Evolutionary conservation across 2,888 invertebrate genomes (phyloP), one percentile per base, ranked within the genome.

Genomic region (Physocephala rufipes): DNA sequence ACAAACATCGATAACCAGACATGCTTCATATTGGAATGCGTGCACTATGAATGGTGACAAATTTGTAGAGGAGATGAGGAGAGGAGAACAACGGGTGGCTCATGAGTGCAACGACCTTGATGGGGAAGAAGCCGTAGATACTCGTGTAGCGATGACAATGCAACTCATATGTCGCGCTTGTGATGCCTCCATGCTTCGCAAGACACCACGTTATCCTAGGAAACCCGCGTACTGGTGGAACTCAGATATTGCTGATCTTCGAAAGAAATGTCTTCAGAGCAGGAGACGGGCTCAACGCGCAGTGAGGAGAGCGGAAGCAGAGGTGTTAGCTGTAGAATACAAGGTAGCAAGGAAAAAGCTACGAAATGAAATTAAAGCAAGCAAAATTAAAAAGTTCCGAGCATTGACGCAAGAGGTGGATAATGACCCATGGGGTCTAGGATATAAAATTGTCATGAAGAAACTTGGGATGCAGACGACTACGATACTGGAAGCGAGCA

Each of bases 141-240:
- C 30, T 1, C 61, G 61, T 4, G 43, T 43, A 1, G 21, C 7
- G 30, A 16, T 5, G 12, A 43, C 61, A 7, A 61, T 36, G 16
- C 5, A 19, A 16, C 16, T 64, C n/a, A 43, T 30, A 30, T 16
- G 9, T 16, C 53, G 53, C 16, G 53, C 53, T 12, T 55, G 53
- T 21, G 13, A 55, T 24, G 19, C 16, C 2, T 19, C 21, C 9
- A 55, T 55, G 53, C 53, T n/a, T 19, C 21, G 21, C 2, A 53
- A 53, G 2, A n/a, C 21, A 2, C 16, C 19, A 7, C 43, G 43
- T 47, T 5, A 43, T 7, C 4, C 4, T 9, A 28, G 30, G 63
- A 63, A 43, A 16, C n/a, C 45, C 15, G 64, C 30, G 0, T 55
- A 55, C 21, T 55, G 53, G 53, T 55, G 53, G 53, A 55, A 21